Percentiles rank a stretch among this genome's conserved stretches.
phyloP scores from a whole-genome alignment of 1,140 invertebrate species.

The Calycopis cecrops region DNA sequence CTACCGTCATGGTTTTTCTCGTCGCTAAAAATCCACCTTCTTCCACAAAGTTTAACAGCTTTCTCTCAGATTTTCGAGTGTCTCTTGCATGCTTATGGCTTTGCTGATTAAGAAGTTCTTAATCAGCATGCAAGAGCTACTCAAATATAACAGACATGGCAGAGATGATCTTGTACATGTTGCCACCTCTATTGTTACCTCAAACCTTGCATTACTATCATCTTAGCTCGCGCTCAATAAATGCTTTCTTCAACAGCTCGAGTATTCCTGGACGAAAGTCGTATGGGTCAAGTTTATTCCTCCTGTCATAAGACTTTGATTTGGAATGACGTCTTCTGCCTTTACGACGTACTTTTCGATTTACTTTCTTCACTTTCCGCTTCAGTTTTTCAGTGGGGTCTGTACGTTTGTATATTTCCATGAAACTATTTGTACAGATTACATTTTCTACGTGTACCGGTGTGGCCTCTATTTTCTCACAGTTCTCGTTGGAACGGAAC shows the following conservation, averaged over 20 bases:
- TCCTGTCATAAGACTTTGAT: background rate
- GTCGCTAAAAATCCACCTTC: too few relatives aligned
- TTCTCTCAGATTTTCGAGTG: too few relatives aligned
- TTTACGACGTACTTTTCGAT: conserved; percentile 29
- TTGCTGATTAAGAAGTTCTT: too few relatives aligned
- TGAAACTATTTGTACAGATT: conserved; percentile 29
- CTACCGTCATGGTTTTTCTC: too few relatives aligned
- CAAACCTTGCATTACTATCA: conserved; percentile 37
- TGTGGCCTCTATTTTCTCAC: conserved; percentile 33
- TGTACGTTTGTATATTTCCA: conserved; percentile 30
- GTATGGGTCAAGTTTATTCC: conserved; percentile 19
- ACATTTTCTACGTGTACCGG: conserved; percentile 30
- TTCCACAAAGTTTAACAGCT: too few relatives aligned
- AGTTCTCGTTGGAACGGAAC: conserved; percentile 32
- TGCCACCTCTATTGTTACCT: conserved; percentile 25
- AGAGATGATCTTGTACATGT: conserved; percentile 48
- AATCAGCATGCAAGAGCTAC: too few relatives aligned
- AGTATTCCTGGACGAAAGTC: conserved; percentile 25
- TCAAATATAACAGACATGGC: too few relatives aligned
- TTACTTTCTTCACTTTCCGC: conserved; percentile 32
- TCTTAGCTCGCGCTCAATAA: conserved; percentile 38
- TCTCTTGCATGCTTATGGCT: too few relatives aligned
- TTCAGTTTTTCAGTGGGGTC: conserved; percentile 37
- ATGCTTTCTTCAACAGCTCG: conserved; percentile 44
- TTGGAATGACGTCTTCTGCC: conserved; percentile 34